These are phyloP conservation scores for Pardalotus punctatus DNA, from an alignment of 2,113 vertebrate genomes.

Conservation along the genomic window DNA sequence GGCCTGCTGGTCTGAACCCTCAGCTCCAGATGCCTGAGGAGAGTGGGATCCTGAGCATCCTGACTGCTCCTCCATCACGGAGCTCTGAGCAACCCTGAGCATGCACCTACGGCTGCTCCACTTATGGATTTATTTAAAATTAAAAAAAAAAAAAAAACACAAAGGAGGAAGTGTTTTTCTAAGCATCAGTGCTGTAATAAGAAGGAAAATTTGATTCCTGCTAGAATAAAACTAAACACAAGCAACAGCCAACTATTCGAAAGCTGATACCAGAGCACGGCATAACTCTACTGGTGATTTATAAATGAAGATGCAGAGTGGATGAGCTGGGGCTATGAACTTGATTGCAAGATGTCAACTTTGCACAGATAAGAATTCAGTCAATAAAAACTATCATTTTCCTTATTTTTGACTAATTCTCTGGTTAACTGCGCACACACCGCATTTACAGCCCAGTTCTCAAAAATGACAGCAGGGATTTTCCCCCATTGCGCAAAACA, in stretches of 20 bases:
- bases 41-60: not conserved
- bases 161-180: not conserved
- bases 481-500: not conserved
- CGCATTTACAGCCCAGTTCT: not conserved
- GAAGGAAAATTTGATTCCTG: not conserved
- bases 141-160: not conserved
- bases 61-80: not conserved
- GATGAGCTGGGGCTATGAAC: too few species aligned
- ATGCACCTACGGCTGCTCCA: fast-evolving
- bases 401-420: not conserved
- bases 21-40: fast-evolving
- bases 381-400: not conserved
- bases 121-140: not conserved
- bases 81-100: not conserved
- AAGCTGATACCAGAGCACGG: not conserved
- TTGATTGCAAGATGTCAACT: not conserved
- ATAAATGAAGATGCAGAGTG: not conserved
- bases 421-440: not conserved
- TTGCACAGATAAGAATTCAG: not conserved
- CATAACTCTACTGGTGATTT: not conserved
- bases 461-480: not conserved
- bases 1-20: not conserved
- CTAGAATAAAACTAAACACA: not conserved
- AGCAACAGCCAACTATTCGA: not conserved
- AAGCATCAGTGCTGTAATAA: not conserved